Base-by-base conservation (phyloP, 2,797 vertebrate species). In the Molossus molossus region DNA sequence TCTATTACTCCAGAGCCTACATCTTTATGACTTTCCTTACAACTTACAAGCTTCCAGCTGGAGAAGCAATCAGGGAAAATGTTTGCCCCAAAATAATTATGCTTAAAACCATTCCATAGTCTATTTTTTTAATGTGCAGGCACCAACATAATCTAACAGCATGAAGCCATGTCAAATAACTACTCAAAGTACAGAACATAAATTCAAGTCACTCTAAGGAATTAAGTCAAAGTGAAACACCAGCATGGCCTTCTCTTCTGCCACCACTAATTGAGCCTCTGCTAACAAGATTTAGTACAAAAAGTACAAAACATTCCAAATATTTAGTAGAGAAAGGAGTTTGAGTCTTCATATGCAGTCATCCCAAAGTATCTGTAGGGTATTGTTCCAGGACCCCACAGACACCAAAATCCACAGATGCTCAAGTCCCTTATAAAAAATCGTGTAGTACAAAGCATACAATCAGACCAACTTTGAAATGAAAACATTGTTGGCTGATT, bases 11-110 rank as follows among this genome's bases (percentile, higher is more conserved):
- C 40, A 70, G 88, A 87, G 90, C 12, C 83, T 55, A 11, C 40
- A 82, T 91, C 65, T 93, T 97, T 76, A 94, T 25, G 62, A 87
- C 62, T 94, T 84, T 92, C 80, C 95, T 92, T 7, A 0, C 57
- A 91, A 82, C 75, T 96, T 87, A 92, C 27, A 90, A 89, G 70
- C 82, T 95, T 94, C 75, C 20, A 95, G 97, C 76, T 73, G 91
- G 62, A 91, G 96, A 92, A 94, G 75, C 69, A 96, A 94, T 94
- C 72, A 89, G 73, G 79, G 65, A 88, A 94, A 87, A 95, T 89
- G 67, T 70, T 57, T 85, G 60, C 48, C 95, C 86, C 50, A 14
- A 94, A 91, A 93, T 94, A 83, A 91, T 85, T 93, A 76, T 75
- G 29, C 4, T 87, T 73, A 88, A 93, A 95, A 89, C 20, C 67